Conservation (phyloP, 1,140 invertebrate species). For the Apis dorsata region DNA sequence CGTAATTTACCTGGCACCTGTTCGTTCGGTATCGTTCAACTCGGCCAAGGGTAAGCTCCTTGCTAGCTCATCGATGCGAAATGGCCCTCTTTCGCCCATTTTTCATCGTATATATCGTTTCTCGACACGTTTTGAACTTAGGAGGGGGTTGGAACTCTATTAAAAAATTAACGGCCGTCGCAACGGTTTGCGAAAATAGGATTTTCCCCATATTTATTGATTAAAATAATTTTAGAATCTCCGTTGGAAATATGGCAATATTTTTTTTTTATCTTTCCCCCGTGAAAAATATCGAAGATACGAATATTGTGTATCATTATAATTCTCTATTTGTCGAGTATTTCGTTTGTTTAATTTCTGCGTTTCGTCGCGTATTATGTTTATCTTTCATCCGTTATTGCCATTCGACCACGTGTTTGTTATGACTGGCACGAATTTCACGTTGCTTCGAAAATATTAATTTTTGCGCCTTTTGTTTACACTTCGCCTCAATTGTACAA, state of each 20-base stretch:
- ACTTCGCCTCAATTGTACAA: too few species aligned
- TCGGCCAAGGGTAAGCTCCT: neutral
- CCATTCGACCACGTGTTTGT: neutral
- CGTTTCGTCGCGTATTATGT: neutral
- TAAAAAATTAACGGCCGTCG: slow-evolving; percentile 41
- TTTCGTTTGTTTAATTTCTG: neutral
- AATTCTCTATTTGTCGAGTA: too few species aligned
- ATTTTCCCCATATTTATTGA: slow-evolving; percentile 3
- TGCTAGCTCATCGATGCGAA: neutral
- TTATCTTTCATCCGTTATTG: neutral
- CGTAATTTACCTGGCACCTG: slow-evolving; percentile 26
- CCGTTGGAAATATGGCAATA: too few species aligned
- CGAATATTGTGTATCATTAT: neutral
- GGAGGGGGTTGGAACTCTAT: neutral
- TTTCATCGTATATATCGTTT: slow-evolving; percentile 2
- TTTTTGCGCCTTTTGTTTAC: too few species aligned
- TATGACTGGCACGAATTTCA: neutral
- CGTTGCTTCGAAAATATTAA: neutral
- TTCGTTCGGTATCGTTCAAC: slow-evolving; percentile 2
- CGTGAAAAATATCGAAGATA: too few species aligned
- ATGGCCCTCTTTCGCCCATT: slow-evolving; percentile 9
- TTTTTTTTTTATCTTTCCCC: too few species aligned
- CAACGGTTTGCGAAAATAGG: neutral
- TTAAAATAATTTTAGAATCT: too few species aligned
- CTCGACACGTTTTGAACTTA: neutral